phyloP scores from a whole-genome alignment of 2,113 vertebrate species.

The Amazona guildingii region DNA sequence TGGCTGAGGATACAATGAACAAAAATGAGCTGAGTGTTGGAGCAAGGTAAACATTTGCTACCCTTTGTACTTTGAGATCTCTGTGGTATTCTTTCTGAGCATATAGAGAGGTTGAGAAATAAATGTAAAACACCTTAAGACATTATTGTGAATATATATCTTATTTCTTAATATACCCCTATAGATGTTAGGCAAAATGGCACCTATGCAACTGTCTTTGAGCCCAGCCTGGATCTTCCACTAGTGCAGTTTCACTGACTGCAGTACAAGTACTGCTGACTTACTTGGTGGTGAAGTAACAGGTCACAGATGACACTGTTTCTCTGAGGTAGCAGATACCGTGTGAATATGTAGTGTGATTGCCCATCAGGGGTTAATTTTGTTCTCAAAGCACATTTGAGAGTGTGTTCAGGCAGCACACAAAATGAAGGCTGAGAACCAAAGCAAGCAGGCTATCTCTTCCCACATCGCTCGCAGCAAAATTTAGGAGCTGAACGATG shows the following conservation, averaged over 20 bases:
- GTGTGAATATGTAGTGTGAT: fast-evolving
- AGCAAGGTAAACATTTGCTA: background rate
- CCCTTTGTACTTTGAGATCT: background rate
- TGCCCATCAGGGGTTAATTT: constrained; percentile 37
- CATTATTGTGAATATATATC: background rate
- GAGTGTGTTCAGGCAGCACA: constrained; percentile 42
- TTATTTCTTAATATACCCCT: background rate
- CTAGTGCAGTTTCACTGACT: background rate
- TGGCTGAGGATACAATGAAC: background rate
- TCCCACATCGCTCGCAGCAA: constrained; percentile 57
- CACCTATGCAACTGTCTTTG: background rate
- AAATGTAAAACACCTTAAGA: background rate
- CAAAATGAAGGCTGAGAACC: constrained; percentile 44
- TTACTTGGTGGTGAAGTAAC: background rate
- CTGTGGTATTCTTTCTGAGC: background rate
- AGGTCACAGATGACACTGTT: background rate
- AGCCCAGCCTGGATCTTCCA: background rate
- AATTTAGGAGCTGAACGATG: constrained; percentile 55
- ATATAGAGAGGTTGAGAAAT: background rate
- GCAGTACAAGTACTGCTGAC: background rate
- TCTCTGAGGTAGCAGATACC: background rate
- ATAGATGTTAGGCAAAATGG: background rate
- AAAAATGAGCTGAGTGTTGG: background rate
- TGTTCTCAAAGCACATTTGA: constrained; percentile 31
- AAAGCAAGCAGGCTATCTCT: constrained; percentile 60